phyloP scores from a whole-genome alignment of 2,113 vertebrate genomes.

The Gracilinanus agilis region DNA sequence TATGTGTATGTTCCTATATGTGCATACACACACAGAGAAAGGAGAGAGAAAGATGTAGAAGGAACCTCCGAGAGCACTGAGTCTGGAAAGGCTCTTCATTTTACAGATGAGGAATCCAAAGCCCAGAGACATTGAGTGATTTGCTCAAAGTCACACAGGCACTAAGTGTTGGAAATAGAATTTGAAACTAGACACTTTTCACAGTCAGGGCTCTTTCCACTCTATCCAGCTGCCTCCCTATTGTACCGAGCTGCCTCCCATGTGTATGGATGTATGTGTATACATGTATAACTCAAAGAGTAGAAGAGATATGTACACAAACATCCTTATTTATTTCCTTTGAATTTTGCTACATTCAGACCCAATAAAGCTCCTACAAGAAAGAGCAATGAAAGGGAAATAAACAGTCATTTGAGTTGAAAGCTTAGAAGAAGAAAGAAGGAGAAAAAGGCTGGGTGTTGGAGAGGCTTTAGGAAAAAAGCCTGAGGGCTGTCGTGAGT shows the following conservation, averaged over 20 bases:
- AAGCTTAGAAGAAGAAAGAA: neutral
- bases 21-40: neutral
- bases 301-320: neutral
- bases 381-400: neutral
- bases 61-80: neutral
- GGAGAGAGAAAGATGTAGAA: neutral
- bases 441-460: neutral
- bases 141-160: neutral
- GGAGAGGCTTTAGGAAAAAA: too few relatives aligned
- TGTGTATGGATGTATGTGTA: neutral
- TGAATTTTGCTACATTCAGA: neutral
- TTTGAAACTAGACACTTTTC: neutral
- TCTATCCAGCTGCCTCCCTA: neutral
- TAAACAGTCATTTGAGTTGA: neutral
- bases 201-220: neutral
- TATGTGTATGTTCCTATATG: neutral
- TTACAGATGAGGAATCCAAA: neutral
- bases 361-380: neutral
- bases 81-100: neutral
- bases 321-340: neutral
- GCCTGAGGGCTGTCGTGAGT: rapidly evolving
- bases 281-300: neutral
- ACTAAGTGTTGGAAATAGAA: neutral
- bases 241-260: neutral
- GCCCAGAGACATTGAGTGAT: neutral